A percentile compares a stretch with the other conserved stretches of the same genome.
Evolutionary conservation across 92 coral and sea anemone genomes (phyloP).

Genomic region (Phenganax subtilis): DNA sequence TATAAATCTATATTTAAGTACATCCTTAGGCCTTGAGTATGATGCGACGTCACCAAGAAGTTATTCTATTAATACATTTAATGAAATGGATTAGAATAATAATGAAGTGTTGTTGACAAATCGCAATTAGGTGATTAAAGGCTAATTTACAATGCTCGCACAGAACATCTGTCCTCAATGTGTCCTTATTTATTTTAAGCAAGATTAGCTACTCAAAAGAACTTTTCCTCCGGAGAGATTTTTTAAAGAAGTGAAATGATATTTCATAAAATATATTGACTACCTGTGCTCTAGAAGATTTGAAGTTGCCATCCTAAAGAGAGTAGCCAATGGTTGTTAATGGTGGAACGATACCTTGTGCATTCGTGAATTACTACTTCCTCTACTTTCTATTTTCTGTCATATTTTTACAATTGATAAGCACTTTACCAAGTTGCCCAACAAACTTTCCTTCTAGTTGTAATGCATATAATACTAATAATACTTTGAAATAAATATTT

Average conservation of each 20-base stretch:
- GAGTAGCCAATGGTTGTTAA: too few species aligned
- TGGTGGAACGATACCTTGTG: too few species aligned
- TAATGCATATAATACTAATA: not conserved
- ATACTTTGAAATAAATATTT: not conserved
- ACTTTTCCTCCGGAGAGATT: too few species aligned
- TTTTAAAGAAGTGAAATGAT: too few species aligned
- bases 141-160: not conserved
- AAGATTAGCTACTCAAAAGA: too few species aligned
- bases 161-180: not conserved
- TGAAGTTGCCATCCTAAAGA: too few species aligned
- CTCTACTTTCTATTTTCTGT: too few species aligned
- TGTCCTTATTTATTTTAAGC: not conserved
- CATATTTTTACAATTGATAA: too few species aligned
- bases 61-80: not conserved
- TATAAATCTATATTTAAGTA: not conserved
- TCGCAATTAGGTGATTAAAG: constrained; percentile 18
- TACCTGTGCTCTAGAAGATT: too few species aligned
- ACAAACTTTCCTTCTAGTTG: not conserved
- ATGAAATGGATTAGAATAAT: constrained; percentile 10
- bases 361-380: too few species aligned
- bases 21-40: not conserved
- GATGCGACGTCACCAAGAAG: not conserved
- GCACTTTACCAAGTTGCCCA: too few species aligned
- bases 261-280: too few species aligned
- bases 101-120: not conserved